Evolutionary conservation across 1,140 invertebrate genomes (phyloP), one percentile per base, ranked within the genome.

Genomic region (Drosophila willistoni): DNA sequence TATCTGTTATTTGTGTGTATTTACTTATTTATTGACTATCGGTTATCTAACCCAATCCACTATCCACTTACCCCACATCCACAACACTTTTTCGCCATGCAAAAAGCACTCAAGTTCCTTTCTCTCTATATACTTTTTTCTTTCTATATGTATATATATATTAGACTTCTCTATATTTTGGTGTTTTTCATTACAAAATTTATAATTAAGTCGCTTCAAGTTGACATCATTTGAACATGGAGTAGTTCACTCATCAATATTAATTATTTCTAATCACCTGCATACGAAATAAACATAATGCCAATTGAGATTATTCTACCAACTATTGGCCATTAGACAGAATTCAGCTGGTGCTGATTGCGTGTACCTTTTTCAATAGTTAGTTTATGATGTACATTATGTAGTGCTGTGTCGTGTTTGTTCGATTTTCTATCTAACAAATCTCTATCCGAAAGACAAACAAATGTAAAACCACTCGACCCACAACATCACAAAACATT

Each of bases 21-120:
- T 68, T 82, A 81, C 73, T 81, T 75, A 82, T 67, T 76, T 79
- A 79, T 81, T 77, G 55, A 51, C 77, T 86, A 82, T 76, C 71
- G 75, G 75, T 69, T 73, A 44, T 34, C 44, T 64, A 73, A 77
- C 54, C 59, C 59, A 67, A 59, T 64, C 39, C 60, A n/a, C n/a
- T n/a, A n/a, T 63, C 44, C 19, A 78, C 54, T n/a, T 56, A 65
- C 13, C 33, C 29, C 57, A 54, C 13, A 47, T 41, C 36, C 36
- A 13, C 42, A 44, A 10, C 14, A 44, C 42, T 44, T 44, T 10
- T 51, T 19, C 19, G 44, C 17, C 9, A 51, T 22, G 44, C 44
- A 51, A 51, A 51, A 22, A 51, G 17, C 44, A 51, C 44, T 22
- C 44, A 12, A 22, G 9, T 51, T 22, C 17, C 2, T 51, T 19